Base-by-base conservation (phyloP, 1,140 invertebrate species). In the Metopolophium dirhodum region DNA sequence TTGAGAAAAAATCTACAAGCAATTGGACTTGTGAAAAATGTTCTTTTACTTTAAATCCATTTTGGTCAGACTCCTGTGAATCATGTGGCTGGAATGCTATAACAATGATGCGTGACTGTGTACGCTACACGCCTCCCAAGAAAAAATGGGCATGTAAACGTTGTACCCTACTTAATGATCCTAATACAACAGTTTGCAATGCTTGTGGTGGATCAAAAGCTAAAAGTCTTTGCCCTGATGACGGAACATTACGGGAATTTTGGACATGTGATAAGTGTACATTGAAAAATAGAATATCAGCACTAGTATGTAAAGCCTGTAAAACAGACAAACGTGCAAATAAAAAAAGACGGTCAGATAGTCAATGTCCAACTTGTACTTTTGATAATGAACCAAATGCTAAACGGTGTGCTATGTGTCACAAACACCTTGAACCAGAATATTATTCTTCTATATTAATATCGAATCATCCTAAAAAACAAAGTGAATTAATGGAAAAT, bases 11-110 rank as follows among this genome's bases (percentile, higher is more conserved):
- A 57, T 54, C 82, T 11, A 93, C 77, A 45, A 96, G 97, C 94
- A 97, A 97, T 96, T 98, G 98, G 98, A 97, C 97, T 88, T 98
- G 98, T 95, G 96, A 96, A 93, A 97, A 98, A 95, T 98, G 98
- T 95, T 98, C 97, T 94, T 98, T 97, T 95, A 97, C 97, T 88
- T 98, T 98, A 95, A 98, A 98, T 95, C 97, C 97, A 92, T 96
- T 97, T 94, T 97, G 97, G 96, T 96, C 96, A 82, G 96, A 97
- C 45, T 95, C 96, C 82, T 98, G 98, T 95, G 97, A 98, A 95
- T 97, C 98, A 94, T 98, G 98, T 94, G 96, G 96, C 93, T 96
- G 96, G 94, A 95, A 96, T 94, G 95, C 96, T 93, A 97, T 97
- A 94, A 97, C 96, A 2, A 96, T 97, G 57, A 96, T 97, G 47